Percentiles rank a stretch among this genome's conserved stretches.
These are phyloP conservation scores for Plecotus auritus DNA, from an alignment of 2,113 vertebrate species.

Conservation along the genomic window DNA sequence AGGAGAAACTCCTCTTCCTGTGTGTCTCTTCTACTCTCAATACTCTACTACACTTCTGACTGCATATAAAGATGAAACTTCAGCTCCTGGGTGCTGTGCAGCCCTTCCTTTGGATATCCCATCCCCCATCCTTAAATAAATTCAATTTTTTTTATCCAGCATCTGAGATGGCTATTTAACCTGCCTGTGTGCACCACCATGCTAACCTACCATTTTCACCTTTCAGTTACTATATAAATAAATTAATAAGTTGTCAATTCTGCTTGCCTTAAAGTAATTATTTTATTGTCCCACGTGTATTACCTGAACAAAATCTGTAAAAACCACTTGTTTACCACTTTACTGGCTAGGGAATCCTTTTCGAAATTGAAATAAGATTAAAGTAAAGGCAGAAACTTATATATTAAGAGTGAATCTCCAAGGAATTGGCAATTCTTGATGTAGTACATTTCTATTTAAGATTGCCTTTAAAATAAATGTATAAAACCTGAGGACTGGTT, in stretches of 20 bases:
- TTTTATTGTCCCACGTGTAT: slow-evolving; percentile 9
- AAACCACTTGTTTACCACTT: background rate
- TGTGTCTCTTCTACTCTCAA: background rate
- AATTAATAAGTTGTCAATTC: slow-evolving; percentile 20
- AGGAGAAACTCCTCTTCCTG: background rate
- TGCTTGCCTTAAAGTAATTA: background rate
- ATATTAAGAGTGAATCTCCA: background rate
- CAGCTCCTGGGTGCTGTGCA: too few species aligned
- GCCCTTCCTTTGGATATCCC: too few species aligned
- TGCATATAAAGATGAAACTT: too few species aligned
- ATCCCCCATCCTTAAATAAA: too few species aligned
- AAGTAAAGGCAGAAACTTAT: slow-evolving; percentile 18
- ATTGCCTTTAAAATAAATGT: slow-evolving; percentile 37
- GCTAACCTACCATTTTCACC: too few species aligned
- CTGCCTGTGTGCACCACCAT: too few species aligned
- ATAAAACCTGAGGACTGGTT: background rate
- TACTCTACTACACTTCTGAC: background rate
- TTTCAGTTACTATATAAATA: background rate
- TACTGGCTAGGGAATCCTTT: background rate
- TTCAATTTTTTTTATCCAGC: too few species aligned
- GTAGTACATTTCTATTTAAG: background rate
- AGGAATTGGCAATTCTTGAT: slow-evolving; percentile 7
- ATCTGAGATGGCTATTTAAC: too few species aligned
- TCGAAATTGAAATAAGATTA: slow-evolving; percentile 34
- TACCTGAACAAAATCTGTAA: slow-evolving; percentile 33